Percentiles rank a stretch among this genome's conserved stretches.
phyloP scores from a whole-genome alignment of 2,113 vertebrate genomes.

The Oreochromis tanganicae region DNA sequence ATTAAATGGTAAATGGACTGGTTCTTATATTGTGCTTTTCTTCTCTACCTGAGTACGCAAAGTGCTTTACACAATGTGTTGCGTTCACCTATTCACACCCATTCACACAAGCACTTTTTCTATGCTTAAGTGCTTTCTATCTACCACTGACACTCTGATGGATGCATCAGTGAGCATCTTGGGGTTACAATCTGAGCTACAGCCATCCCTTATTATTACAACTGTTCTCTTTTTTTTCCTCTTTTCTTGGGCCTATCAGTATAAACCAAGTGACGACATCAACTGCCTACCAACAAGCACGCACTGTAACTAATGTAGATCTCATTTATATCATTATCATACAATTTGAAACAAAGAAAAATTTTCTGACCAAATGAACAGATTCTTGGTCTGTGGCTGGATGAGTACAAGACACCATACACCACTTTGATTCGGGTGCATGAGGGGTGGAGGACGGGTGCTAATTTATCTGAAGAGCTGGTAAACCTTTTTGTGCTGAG shows the following conservation, averaged over 20 bases:
- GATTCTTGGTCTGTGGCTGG: neutral
- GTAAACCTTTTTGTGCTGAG: neutral
- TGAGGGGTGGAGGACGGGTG: neutral
- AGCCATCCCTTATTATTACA: too few species aligned
- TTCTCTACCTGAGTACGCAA: neutral
- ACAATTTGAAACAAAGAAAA: neutral
- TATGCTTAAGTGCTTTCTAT: neutral
- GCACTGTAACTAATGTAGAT: neutral
- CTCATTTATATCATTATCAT: neutral
- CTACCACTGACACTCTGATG: neutral
- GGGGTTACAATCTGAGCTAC: neutral
- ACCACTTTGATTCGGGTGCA: neutral
- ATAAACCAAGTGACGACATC: neutral
- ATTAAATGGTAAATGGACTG: neutral
- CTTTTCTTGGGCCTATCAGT: neutral
- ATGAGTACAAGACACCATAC: neutral
- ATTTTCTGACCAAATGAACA: neutral
- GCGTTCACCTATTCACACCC: neutral
- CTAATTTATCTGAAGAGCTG: neutral
- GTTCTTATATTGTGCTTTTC: neutral
- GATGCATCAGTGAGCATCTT: neutral
- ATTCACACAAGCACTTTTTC: fast-evolving
- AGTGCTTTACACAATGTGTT: neutral
- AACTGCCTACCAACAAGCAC: neutral
- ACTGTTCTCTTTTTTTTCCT: fast-evolving